Evolutionary conservation across 2,888 invertebrate genomes (phyloP), one percentile per base, ranked within the genome.

Genomic region (Salpingus planirostris): DNA sequence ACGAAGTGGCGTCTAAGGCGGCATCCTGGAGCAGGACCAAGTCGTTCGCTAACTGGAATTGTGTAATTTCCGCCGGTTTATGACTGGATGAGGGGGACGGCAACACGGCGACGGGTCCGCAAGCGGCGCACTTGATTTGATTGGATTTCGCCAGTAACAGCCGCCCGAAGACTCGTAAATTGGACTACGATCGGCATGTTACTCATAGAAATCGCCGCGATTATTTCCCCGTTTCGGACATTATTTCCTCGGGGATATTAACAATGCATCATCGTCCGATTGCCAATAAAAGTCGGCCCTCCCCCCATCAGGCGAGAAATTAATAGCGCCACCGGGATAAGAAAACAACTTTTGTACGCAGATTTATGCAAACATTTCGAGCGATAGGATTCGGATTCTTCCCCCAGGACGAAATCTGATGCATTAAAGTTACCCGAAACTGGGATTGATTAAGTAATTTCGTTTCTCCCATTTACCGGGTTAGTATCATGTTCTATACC

Each of bases 41-140:
- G 49, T 49, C 44, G 48, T 54, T 47, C 50, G 46, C 48, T 47
- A 52, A 54, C 50, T 54, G 53, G 52, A 58, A 58, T 57, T 49
- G 54, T 49, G 59, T 55, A 60, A 60, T 59, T 60, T 61, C 58
- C 59, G 57, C 48, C 52, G 49, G 52, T 57, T 59, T 57, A 59
- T 56, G 55, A 55, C 38, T 43, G 35, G 38, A 43, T 38, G 48
- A 43, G 47, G 50, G 46, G 48, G 43, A 43, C 28, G 29, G 36
- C 29, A 47, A 49, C 50, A 52, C 51, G 49, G 43, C 42, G n/a
- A n/a, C 49, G 40, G 42, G 48, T 42, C 49, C 47, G 48, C n/a
- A n/a, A n/a, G n/a, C n/a, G 53, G 52, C 55, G 54, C 57, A 57
- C 57, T 60, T 55, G 55, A 58, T 59, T 58, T 57, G 59, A 60